Evolutionary conservation across 2,113 vertebrate genomes (phyloP), one percentile per base, ranked within the genome.

Genomic region (Periophthalmus modestus): DNA sequence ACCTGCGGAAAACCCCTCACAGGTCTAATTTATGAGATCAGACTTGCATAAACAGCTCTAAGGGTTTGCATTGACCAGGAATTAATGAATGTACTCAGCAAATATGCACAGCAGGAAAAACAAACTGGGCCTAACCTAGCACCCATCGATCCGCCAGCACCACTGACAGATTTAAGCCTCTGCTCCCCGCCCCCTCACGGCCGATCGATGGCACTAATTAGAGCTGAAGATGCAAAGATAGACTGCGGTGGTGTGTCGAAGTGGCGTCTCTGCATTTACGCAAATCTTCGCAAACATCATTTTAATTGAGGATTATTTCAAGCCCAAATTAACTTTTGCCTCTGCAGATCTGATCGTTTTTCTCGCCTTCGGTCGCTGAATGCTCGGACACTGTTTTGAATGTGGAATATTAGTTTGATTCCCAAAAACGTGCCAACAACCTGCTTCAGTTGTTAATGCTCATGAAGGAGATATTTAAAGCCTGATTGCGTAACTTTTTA

Each of bases 201-300:
- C 71, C 28, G 69, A 66, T 86, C 82, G 66, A 84, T 86, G 73
- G 33, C 58, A 12, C 67, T 75, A 68, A 87, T 86, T 80, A 80
- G 69, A 73, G 61, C 58, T 16, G 68, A 71, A 78, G 66, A 54
- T 36, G 23, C 68, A 71, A 48, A 63, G 58, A 69, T 66, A 71
- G 55, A 21, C 61, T 36, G 59, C 16, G 4, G 62, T 63, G 34
- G 48, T 62, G 43, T 63, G 61, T 16, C 12, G 34, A 4, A 1
- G 11, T 36, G 34, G 5, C 3, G n/a, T 39, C 33, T 3, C 61
- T 39, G 34, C 16, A 7, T 33, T 59, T 28, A 21, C n/a, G 23
- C 4, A 15, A 15, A 5, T 12, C 28, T 61, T 34, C 3, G 18
- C 7, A 55, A 10, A 55, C 52, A 52, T 5, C 33, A 24, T 61